phyloP scores from a whole-genome alignment of 2,797 vertebrate species.

The Sebastes flavidus region DNA sequence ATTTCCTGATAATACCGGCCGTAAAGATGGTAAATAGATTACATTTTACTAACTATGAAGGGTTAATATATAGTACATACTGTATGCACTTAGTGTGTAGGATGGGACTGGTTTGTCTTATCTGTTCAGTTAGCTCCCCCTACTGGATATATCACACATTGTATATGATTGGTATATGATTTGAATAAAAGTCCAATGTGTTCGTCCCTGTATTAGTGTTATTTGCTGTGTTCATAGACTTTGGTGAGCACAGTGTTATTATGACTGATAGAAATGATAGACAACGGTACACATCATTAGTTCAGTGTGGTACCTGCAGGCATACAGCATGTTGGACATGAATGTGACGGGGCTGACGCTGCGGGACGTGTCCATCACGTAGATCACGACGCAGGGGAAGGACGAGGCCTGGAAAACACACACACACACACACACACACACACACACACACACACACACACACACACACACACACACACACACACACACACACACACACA shows the following conservation, averaged over 20 bases:
- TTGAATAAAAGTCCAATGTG: no score
- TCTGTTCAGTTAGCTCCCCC: background rate
- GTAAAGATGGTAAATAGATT: no score
- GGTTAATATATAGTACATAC: no score
- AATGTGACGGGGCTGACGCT: slow-evolving; percentile 95
- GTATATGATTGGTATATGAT: no score
- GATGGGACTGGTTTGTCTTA: no score
- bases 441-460: background rate
- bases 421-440: background rate
- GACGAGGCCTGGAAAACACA: slow-evolving; percentile 87
- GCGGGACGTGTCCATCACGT: slow-evolving; percentile 97
- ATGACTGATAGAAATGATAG: background rate
- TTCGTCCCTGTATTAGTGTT: no score
- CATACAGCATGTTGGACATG: slow-evolving; percentile 99
- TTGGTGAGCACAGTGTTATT: background rate
- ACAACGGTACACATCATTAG: background rate
- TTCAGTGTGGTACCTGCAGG: slow-evolving; percentile 89
- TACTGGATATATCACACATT: background rate
- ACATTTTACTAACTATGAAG: no score
- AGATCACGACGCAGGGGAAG: slow-evolving; percentile 93
- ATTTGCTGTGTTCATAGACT: background rate
- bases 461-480: no score
- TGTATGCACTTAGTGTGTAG: no score
- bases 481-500: background rate
- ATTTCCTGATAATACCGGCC: no score